These are phyloP conservation scores for Dromaius novaehollandiae DNA, from an alignment of 2,113 vertebrate species.

Conservation along the genomic window DNA sequence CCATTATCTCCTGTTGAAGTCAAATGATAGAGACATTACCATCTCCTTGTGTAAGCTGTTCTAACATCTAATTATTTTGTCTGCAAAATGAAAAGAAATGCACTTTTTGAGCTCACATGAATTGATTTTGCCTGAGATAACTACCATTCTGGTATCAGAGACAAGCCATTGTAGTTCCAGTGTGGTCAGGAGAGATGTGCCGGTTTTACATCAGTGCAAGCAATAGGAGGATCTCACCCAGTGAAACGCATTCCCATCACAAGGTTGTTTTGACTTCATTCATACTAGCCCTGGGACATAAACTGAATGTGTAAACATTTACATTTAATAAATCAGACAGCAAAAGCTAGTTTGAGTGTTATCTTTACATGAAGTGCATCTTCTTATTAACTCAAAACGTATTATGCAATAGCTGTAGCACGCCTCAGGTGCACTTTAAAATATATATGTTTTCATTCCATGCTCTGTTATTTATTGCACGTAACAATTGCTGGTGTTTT, in stretches of 20 bases:
- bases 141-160: not conserved
- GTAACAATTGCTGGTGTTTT: not conserved
- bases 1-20: not conserved
- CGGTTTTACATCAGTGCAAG: not conserved
- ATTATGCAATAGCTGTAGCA: conserved; percentile 22
- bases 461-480: conserved; percentile 14
- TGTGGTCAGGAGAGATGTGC: not conserved
- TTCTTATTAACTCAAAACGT: conserved; percentile 53
- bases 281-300: not conserved
- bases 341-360: not conserved
- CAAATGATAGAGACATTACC: not conserved
- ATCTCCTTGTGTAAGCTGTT: not conserved
- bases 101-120: rapidly evolving
- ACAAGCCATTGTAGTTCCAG: not conserved
- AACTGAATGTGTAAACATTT: conserved; percentile 51
- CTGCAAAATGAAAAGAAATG: not conserved
- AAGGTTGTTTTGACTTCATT: conserved; percentile 21
- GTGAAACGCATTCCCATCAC: not conserved
- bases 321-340: conserved; percentile 44
- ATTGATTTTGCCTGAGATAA: not conserved
- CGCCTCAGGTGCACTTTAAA: conserved; percentile 52
- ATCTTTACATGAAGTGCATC: conserved; percentile 24
- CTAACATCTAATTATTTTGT: not conserved
- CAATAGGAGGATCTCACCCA: not conserved
- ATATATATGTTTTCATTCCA: not conserved